Evolutionary conservation across 2,797 vertebrate species (phyloP).

Genomic region (Apogon talboti): DNA sequence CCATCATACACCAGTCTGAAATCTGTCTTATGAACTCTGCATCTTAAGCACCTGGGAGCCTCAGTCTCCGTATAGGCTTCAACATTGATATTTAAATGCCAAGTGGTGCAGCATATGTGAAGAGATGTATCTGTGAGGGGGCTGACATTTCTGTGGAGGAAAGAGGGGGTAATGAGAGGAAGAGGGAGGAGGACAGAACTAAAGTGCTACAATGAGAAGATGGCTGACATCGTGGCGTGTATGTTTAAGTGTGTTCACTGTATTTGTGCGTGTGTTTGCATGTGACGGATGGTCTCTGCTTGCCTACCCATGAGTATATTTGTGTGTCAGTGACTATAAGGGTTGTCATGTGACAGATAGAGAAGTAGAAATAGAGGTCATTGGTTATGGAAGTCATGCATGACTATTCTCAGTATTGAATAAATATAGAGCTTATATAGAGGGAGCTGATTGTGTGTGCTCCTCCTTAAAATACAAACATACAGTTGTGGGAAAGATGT

Average conservation of each 20-base stretch:
- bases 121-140: conserved; percentile 26
- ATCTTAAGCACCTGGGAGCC: conserved; percentile 37
- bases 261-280: background rate
- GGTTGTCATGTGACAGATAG: conserved; percentile 36
- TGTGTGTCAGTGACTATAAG: conserved; percentile 20
- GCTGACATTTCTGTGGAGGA: conserved; percentile 61
- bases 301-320: background rate
- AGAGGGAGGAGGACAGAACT: background rate
- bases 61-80: background rate
- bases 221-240: background rate
- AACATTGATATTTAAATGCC: conserved; percentile 67
- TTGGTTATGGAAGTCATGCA: conserved; percentile 34
- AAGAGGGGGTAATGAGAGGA: conserved; percentile 31
- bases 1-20: background rate
- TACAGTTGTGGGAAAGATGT: too few relatives aligned
- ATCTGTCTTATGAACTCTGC: conserved; percentile 15
- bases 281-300: background rate
- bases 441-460: too few relatives aligned
- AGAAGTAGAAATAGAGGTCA: conserved; percentile 29
- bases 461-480: too few relatives aligned
- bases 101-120: conserved; percentile 36
- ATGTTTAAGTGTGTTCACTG: background rate
- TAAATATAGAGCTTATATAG: background rate
- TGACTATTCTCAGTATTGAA: background rate
- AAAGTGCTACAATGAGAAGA: background rate